Evolutionary conservation across 2,797 vertebrate species (phyloP), one percentile per base, ranked within the genome.

Genomic region (Enteromius paludinosus): DNA sequence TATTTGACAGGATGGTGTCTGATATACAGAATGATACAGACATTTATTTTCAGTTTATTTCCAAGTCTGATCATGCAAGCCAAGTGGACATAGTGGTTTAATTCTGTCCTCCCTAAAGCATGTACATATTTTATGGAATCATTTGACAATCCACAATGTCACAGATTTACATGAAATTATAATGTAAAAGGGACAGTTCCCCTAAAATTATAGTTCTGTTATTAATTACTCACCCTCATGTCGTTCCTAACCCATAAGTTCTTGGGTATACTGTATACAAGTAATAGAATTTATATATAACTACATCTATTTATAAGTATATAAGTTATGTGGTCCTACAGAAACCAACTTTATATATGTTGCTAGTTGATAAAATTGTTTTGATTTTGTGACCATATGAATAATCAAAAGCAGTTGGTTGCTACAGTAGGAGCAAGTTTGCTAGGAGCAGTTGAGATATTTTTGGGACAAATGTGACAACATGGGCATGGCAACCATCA

Each of bases 381-480:
- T 28, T 28, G 6, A 45, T 28, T 70, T 17, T 28, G 15, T 1
- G 5, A 43, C 6, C 0, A 17, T 69, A 25, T 43, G 18, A 45
- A 45, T 25, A 15, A 25, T 17, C 41, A 28, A 30, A 30, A 25
- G 23, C 14, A 17, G 23, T 28, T 45, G 65, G n/a, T 43, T 43
- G 3, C 12, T 66, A 17, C 38, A 43, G 28, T 7, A 49, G 9
- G 10, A 49, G 20, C 30, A 35, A 52, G 12, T 54, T 35, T 73
- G 20, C 11, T 56, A 17, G 2, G 8, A 20, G 69, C 45, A 62
- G 5, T 30, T 30, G 38, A 61, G 14, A 41, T 23, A 43, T 23
- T 66, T 78, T 78, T 35, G 45, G 5, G 52, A 30, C 54, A 68
- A 68, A 68, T 45, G 20, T 61, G 54, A 38, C 54, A 54, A 70